Percentiles rank a stretch among this genome's conserved stretches.
Evolutionary conservation across 2,113 vertebrate genomes (phyloP).

Genomic region (Caranx melampygus): DNA sequence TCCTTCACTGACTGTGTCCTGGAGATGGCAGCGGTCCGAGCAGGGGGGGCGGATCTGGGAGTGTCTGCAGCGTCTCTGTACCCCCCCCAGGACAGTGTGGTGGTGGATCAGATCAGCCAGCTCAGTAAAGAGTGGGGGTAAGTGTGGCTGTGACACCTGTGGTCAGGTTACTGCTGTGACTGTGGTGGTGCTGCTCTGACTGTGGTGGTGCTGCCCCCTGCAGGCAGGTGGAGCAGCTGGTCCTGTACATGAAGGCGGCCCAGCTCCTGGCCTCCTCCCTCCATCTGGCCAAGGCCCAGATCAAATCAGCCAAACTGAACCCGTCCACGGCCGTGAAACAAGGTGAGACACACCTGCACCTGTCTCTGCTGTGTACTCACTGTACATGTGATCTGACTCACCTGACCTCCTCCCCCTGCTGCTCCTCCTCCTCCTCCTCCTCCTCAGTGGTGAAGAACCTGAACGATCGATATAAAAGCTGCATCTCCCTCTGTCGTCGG

Average conservation of each 20-base stretch:
- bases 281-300: slow-evolving; percentile 96
- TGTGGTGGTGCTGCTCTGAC: not conserved
- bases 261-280: slow-evolving; percentile 95
- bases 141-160: slow-evolving; percentile 38
- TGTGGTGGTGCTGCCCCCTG: slow-evolving; percentile 65
- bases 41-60: slow-evolving; percentile 88
- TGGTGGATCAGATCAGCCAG: slow-evolving; percentile 97
- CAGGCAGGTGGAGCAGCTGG: slow-evolving; percentile 96
- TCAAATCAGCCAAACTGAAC: slow-evolving; percentile 95
- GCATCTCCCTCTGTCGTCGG: slow-evolving; percentile 93
- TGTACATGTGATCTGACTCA: too few species aligned
- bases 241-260: slow-evolving; percentile 96
- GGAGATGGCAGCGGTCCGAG: slow-evolving; percentile 90
- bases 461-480: slow-evolving; percentile 96
- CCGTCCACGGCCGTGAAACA: slow-evolving; percentile 96
- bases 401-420: too few species aligned
- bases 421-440: not conserved
- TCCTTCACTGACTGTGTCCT: slow-evolving; percentile 95
- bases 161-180: not conserved
- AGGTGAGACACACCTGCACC: slow-evolving; percentile 78
- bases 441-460: slow-evolving; percentile 92
- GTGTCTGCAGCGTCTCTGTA: slow-evolving; percentile 89
- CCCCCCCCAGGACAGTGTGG: slow-evolving; percentile 95
- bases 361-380: too few species aligned
- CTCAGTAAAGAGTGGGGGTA: slow-evolving; percentile 99